phyloP scores from a whole-genome alignment of 2,797 vertebrate species.

The Myotis vivesi region DNA sequence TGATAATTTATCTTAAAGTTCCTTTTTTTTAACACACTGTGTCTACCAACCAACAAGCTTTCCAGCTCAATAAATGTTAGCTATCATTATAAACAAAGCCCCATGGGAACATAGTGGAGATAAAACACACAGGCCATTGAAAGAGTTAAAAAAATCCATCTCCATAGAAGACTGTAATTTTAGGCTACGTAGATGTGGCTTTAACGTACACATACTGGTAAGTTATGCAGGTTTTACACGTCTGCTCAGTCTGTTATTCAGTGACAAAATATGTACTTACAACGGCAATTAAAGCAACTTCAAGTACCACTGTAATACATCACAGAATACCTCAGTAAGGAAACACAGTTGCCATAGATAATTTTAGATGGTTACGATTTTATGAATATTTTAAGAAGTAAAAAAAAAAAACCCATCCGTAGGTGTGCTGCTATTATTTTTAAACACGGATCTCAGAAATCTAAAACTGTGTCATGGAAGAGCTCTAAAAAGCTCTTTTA shows the following conservation, averaged over 20 bases:
- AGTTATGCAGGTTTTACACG: background rate
- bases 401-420: background rate
- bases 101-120: background rate
- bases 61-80: background rate
- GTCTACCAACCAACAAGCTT: background rate
- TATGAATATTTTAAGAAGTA: conserved; percentile 68
- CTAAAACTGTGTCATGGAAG: background rate
- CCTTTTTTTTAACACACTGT: background rate
- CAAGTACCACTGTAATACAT: conserved; percentile 58
- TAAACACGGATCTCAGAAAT: conserved; percentile 49
- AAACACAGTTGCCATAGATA: conserved; percentile 60
- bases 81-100: conserved; percentile 7
- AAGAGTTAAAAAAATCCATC: background rate
- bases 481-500: conserved; percentile 21
- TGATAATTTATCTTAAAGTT: background rate
- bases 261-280: background rate
- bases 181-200: background rate
- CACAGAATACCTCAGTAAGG: conserved; percentile 54
- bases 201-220: conserved; percentile 35
- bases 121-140: background rate
- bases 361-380: conserved; percentile 67
- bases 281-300: conserved; percentile 65
- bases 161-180: background rate
- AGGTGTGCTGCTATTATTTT: conserved; percentile 45
- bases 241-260: conserved; percentile 19